These are phyloP conservation scores for Tretioscincus oriximinensis DNA, from an alignment of 2,113 vertebrate genomes.

Conservation along the genomic window DNA sequence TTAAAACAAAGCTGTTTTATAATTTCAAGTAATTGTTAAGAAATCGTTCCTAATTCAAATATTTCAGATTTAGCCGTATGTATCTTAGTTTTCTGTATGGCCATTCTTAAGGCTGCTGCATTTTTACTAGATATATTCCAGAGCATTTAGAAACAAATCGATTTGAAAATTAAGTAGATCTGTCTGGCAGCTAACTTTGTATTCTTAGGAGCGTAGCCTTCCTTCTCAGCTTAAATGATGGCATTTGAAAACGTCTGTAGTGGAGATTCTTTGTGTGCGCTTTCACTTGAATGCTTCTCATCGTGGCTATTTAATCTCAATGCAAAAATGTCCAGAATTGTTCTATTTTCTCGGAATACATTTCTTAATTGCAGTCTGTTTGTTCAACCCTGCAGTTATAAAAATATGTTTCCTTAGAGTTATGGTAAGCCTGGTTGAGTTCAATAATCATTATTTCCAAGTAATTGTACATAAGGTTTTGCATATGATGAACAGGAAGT, in stretches of 20 bases:
- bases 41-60: neutral
- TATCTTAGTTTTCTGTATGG: neutral
- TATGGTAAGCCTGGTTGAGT: neutral
- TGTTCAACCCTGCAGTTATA: neutral
- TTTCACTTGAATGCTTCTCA: neutral
- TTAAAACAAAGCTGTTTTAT: too few relatives aligned
- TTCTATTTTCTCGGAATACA: neutral
- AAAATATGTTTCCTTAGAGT: neutral
- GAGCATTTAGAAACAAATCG: neutral
- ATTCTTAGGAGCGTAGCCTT: neutral
- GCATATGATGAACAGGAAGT: too few relatives aligned
- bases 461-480: neutral
- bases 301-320: neutral
- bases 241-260: neutral
- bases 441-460: neutral
- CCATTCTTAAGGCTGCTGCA: neutral
- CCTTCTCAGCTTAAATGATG: too few relatives aligned
- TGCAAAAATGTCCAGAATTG: neutral
- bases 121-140: neutral
- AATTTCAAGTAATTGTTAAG: neutral
- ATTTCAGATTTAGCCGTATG: neutral
- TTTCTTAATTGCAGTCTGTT: neutral
- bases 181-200: neutral
- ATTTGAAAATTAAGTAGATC: neutral
- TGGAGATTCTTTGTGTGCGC: slow-evolving; percentile 5